Percentiles rank a stretch among this genome's conserved stretches.
These are phyloP conservation scores for Entomobrya multifasciata DNA, from an alignment of 2,888 invertebrate species.

Conservation along the genomic window DNA sequence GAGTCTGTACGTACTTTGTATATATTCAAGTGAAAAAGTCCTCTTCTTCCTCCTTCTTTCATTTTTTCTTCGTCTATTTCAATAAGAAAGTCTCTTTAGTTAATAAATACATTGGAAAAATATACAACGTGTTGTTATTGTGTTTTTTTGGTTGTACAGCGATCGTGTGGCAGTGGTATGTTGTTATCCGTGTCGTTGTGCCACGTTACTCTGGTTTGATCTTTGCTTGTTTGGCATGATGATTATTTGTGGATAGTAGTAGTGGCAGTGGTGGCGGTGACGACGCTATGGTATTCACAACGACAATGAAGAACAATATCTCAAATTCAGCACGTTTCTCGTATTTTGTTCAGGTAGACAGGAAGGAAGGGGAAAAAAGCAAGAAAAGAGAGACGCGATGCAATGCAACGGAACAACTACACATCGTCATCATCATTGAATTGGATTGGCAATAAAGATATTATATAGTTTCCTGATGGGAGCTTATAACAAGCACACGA, in stretches of 20 bases:
- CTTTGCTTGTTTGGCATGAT: not conserved
- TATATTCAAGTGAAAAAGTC: not conserved
- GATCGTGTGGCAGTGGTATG: conserved; percentile 13
- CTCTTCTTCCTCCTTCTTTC: not conserved
- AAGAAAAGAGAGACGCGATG: conserved; percentile 25
- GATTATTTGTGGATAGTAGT: not conserved
- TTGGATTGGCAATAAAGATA: conserved; percentile 33
- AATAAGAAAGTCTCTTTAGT: conserved; percentile 22
- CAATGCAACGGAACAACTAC: conserved; percentile 37
- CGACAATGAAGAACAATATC: conserved; percentile 52
- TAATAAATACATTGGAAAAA: not conserved
- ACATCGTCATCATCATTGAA: conserved; percentile 36
- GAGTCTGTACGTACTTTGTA: not conserved
- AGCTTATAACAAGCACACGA: no score
- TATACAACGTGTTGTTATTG: no score
- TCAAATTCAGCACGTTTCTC: conserved; percentile 50
- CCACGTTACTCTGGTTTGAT: not conserved
- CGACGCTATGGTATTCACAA: conserved; percentile 49
- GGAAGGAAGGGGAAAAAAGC: not conserved
- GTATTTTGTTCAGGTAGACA: conserved; percentile 24
- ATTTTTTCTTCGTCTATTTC: not conserved
- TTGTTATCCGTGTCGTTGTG: conserved; percentile 26
- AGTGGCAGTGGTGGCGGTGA: conserved; percentile 16
- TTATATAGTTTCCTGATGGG: not conserved
- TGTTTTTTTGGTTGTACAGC: no score